Evolutionary conservation across 2,888 invertebrate genomes (phyloP).

Genomic region (Mamestra brassicae): DNA sequence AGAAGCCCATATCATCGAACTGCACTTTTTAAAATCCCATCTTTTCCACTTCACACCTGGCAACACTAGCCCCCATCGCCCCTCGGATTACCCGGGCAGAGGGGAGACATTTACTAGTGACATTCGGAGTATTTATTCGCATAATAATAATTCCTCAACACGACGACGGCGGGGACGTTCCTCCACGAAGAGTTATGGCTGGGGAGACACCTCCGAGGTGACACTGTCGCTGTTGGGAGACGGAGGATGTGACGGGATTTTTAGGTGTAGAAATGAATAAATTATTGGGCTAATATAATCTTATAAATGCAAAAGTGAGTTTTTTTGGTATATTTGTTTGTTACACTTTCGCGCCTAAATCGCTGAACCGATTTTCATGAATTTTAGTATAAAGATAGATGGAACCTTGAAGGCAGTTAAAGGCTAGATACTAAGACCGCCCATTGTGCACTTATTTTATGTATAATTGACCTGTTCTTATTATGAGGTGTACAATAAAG

Average conservation of each 20-base stretch:
- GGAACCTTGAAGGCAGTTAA: no score
- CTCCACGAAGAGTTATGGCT: conserved; percentile 88
- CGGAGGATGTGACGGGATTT: conserved; percentile 71
- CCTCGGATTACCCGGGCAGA: conserved; percentile 79
- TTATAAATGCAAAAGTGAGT: no score
- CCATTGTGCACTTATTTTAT: no score
- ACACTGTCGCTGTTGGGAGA: conserved; percentile 67
- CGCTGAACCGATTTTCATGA: no score
- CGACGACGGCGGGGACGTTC: conserved; percentile 87
- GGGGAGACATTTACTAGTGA: conserved; percentile 92
- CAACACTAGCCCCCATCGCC: conserved; percentile 60
- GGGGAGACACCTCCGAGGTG: conserved; percentile 88
- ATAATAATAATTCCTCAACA: conserved; percentile 92
- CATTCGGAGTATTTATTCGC: conserved; percentile 93
- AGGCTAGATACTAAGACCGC: no score
- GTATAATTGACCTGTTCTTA: no score
- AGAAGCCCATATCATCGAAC: background rate
- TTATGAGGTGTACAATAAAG: no score
- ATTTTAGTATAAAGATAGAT: no score
- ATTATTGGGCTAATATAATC: background rate
- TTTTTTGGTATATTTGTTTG: no score
- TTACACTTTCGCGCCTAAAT: no score
- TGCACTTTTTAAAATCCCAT: conserved; percentile 26
- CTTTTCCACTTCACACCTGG: conserved; percentile 33
- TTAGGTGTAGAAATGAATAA: background rate